phyloP scores from a whole-genome alignment of 2,113 vertebrate species.

The Nesogale talazaci region DNA sequence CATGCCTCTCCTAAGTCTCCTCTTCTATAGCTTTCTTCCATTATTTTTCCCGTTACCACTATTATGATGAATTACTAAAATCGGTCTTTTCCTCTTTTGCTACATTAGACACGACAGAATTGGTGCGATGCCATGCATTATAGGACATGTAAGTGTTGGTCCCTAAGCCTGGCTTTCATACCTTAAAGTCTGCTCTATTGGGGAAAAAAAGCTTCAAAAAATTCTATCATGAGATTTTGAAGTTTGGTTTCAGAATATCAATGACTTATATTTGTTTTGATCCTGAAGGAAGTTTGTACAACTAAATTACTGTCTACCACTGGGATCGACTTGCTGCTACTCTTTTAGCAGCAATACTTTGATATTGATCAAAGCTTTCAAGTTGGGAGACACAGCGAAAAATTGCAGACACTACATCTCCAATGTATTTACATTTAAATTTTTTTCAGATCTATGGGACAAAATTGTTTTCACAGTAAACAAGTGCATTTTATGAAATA shows the following conservation, averaged over 20 bases:
- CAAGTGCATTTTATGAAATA: background rate
- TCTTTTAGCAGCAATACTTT: background rate
- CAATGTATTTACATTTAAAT: conserved; percentile 29
- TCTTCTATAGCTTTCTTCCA: too few relatives aligned
- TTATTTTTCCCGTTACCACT: too few relatives aligned
- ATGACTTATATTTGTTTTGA: background rate
- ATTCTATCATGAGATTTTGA: background rate
- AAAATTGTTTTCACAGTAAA: conserved; percentile 1
- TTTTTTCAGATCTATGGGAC: background rate
- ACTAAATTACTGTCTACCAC: conserved; percentile 2
- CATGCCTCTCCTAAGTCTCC: too few relatives aligned
- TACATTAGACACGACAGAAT: too few relatives aligned
- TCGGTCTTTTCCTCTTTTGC: too few relatives aligned
- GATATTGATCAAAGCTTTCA: conserved; percentile 44
- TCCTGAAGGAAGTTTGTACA: conserved; percentile 1
- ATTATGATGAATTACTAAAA: too few relatives aligned
- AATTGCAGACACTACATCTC: background rate
- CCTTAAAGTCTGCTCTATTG: background rate
- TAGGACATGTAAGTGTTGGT: too few relatives aligned
- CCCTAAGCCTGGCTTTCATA: too few relatives aligned
- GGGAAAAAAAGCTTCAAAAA: background rate
- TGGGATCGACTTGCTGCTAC: background rate
- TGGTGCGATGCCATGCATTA: too few relatives aligned
- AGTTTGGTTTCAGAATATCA: background rate
- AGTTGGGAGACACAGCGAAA: conserved; percentile 1